phyloP scores from a whole-genome alignment of 2,113 vertebrate species.

The Callaeas wilsoni region DNA sequence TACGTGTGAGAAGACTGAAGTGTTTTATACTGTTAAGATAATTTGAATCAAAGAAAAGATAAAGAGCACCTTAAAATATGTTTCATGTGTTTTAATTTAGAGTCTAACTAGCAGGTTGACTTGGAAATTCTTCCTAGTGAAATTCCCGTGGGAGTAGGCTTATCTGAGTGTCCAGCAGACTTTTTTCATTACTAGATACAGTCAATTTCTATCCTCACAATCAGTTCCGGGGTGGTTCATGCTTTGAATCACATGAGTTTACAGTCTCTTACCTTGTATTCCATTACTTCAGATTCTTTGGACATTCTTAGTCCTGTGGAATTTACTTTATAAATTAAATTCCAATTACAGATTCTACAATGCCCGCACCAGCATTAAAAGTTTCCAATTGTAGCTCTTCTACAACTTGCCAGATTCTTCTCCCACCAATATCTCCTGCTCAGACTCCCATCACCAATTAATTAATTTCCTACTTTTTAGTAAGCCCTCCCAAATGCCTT shows the following conservation, averaged over 20 bases:
- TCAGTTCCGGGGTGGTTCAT: rapidly evolving
- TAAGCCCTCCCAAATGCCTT: not conserved
- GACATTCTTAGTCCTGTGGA: not conserved
- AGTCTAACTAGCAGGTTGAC: not conserved
- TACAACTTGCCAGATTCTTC: not conserved
- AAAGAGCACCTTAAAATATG: not conserved
- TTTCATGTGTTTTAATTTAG: not conserved
- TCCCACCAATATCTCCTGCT: not conserved
- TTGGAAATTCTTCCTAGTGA: not conserved
- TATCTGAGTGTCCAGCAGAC: not conserved
- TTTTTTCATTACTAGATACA: not conserved
- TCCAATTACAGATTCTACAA: not conserved
- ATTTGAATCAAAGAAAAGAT: not conserved
- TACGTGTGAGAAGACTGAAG: not conserved
- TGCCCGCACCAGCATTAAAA: not conserved
- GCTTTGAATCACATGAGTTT: not conserved
- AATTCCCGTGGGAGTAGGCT: not conserved
- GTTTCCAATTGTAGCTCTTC: not conserved
- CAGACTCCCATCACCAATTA: not conserved
- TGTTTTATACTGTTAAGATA: not conserved
- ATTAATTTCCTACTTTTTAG: not conserved
- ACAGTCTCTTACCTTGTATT: not conserved
- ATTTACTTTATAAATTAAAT: not conserved
- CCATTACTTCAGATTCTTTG: not conserved
- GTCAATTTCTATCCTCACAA: not conserved